Conservation (phyloP, 1,140 invertebrate species). For the Rhyacophila brunnea region DNA sequence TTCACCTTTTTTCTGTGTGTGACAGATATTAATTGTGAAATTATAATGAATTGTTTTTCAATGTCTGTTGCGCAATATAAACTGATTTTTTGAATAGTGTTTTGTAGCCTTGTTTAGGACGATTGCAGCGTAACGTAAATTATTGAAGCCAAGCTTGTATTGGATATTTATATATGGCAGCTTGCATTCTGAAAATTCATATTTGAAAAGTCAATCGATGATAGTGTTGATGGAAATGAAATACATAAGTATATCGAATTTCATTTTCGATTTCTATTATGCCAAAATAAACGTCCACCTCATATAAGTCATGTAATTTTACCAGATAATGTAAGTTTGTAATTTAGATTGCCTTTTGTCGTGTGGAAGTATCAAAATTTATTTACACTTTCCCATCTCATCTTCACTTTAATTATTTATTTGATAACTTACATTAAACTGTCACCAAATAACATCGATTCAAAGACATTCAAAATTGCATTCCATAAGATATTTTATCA, state of each 20-base stretch:
- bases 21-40: no score
- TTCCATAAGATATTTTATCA: no score
- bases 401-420: not conserved
- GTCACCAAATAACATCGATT: no score
- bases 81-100: not conserved
- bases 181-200: no score
- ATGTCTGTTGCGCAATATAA: not conserved
- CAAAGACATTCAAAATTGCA: no score
- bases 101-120: not conserved
- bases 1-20: no score
- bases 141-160: not conserved
- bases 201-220: not conserved
- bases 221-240: not conserved
- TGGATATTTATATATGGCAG: no score
- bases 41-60: no score
- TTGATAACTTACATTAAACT: no score
- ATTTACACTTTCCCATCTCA: not conserved
- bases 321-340: not conserved
- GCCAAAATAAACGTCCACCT: conserved; percentile 3
- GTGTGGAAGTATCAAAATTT: not conserved
- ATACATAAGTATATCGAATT: not conserved
- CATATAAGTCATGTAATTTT: not conserved
- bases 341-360: not conserved
- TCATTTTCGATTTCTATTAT: not conserved
- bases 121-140: not conserved